Evolutionary conservation across 1,140 invertebrate genomes (phyloP).

Genomic region (Saxidomus purpurata): DNA sequence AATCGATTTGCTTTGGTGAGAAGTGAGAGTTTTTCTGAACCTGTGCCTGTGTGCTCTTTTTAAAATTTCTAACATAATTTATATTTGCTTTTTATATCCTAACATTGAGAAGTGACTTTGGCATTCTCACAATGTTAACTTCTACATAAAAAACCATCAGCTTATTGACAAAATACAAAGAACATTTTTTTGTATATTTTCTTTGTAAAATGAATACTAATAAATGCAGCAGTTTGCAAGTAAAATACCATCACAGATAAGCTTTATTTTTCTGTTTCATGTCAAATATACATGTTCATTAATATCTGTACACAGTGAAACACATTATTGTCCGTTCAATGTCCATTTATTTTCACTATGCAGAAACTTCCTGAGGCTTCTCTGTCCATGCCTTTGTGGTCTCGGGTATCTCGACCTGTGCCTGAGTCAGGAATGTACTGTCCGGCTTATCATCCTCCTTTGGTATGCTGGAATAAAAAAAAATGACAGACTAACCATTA

Average conservation of each 20-base stretch:
- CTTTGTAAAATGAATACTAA: too few relatives aligned
- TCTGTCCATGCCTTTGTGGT: conserved; percentile 48
- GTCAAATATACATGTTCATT: background rate
- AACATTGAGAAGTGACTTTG: too few relatives aligned
- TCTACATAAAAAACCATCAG: too few relatives aligned
- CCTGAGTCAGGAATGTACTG: conserved; percentile 76
- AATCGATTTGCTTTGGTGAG: too few relatives aligned
- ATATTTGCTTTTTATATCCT: too few relatives aligned
- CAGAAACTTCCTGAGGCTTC: background rate
- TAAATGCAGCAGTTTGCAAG: conserved; percentile 17
- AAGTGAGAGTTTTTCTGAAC: too few relatives aligned
- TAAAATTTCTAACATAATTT: too few relatives aligned
- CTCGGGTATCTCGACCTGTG: conserved; percentile 69
- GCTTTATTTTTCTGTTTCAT: background rate
- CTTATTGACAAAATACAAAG: too few relatives aligned
- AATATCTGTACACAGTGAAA: background rate
- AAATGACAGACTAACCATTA: too few relatives aligned
- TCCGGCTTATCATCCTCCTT: conserved; percentile 68
- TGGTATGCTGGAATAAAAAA: conserved; percentile 52
- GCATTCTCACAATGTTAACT: too few relatives aligned
- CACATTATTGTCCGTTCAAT: background rate
- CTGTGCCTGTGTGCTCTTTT: too few relatives aligned
- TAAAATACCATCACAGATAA: background rate
- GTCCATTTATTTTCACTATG: background rate
- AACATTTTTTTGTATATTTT: too few relatives aligned